Base-by-base conservation (phyloP, 2,797 vertebrate genomes). In the Chaunax sp. region DNA sequence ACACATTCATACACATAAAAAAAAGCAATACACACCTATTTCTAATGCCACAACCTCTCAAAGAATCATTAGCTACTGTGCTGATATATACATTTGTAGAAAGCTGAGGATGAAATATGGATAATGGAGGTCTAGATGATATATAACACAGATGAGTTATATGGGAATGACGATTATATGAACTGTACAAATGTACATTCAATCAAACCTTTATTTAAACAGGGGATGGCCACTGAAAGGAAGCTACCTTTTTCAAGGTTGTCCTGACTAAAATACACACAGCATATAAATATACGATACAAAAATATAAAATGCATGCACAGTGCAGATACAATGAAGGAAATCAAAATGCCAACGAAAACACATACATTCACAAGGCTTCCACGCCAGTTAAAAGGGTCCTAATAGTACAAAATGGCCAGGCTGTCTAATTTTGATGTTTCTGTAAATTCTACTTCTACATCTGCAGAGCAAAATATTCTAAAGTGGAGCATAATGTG, bases 1-100 rank as follows among this genome's bases (percentile, higher is more conserved):
- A 6, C 23, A 16, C 7, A 7, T 16, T 25, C 37, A 53, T 18
- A 58, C 35, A 53, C 41, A 33, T 0, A 5, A 16, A 51, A 35
- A 62, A 0, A 25, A 10, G 4, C 19, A 44, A 44, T 28, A 71
- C 58, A 52, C 38, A 61, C 43, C 45, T 20, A 18, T 49, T 18
- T 59, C 45, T 60, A 30, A 56, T 10, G 46, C 30, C 16, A 33
- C 20, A 50, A 43, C 57, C 43, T 63, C 40, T 70, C 26, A 70
- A 38, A 72, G 54, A 67, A 73, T 72, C 56, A 74, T 58, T 43
- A 72, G 45, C 53, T 44, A 38, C 38, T 28, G 50, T 41, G 40
- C 22, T 44, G 43, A 69, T 74, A 37, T 64, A 51, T 54, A 30
- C 22, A 43, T 75, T 30, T 20, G 67, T 5, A 72, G 13, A 16